These are phyloP conservation scores for Unio delphinus DNA, from an alignment of 2,888 invertebrate genomes.

Conservation along the genomic window DNA sequence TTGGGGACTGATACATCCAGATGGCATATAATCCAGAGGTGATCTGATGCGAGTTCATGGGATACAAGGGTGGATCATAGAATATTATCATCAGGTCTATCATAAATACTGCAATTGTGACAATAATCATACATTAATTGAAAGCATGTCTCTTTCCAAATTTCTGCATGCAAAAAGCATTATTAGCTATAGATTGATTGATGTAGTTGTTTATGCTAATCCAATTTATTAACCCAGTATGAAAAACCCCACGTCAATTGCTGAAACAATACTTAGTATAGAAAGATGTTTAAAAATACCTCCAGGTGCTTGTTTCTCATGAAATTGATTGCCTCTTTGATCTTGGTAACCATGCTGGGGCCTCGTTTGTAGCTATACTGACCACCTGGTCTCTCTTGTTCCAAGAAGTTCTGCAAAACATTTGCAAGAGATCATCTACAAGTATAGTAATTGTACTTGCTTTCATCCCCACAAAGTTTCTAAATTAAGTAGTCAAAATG, in stretches of 20 bases:
- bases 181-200: too few relatives aligned
- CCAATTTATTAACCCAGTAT: background rate
- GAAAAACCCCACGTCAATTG: background rate
- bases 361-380: slow-evolving; percentile 45
- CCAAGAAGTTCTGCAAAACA: slow-evolving; percentile 37
- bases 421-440: background rate
- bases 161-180: too few relatives aligned
- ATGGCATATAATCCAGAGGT: too few relatives aligned
- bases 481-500: too few relatives aligned
- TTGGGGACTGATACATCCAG: too few relatives aligned
- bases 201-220: background rate
- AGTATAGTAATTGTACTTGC: background rate
- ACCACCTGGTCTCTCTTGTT: slow-evolving; percentile 48
- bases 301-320: slow-evolving; percentile 96
- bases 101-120: too few relatives aligned
- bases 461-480: too few relatives aligned
- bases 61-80: too few relatives aligned
- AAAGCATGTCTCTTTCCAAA: too few relatives aligned
- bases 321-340: slow-evolving; percentile 93
- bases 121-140: too few relatives aligned
- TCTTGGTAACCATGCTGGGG: slow-evolving; percentile 77
- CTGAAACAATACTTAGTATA: background rate
- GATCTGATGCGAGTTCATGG: too few relatives aligned
- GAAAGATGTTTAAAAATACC: slow-evolving; percentile 52
- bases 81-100: too few relatives aligned